Conservation (phyloP, 2,113 vertebrate species). For the Cyanoderma ruficeps region DNA sequence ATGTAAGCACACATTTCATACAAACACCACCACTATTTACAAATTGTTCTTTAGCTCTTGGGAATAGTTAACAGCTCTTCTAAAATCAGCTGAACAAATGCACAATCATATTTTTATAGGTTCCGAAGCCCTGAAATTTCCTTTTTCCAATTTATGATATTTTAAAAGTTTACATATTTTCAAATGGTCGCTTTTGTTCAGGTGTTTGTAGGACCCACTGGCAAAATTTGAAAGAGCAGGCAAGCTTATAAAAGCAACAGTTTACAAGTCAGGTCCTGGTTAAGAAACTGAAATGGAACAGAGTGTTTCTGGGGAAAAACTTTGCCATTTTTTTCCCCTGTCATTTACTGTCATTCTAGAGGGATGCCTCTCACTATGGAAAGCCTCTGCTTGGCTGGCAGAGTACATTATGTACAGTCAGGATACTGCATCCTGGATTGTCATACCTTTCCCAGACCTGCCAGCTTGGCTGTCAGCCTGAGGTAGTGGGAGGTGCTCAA, state of each 20-base stretch:
- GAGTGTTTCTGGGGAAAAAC: neutral
- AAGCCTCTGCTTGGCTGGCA: neutral
- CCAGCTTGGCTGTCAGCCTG: slow-evolving; percentile 34
- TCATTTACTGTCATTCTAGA: neutral
- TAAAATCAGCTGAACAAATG: neutral
- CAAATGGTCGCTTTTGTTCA: neutral
- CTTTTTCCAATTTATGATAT: neutral
- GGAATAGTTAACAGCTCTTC: neutral
- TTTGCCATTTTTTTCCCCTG: neutral
- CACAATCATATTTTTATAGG: neutral
- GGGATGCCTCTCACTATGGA: accelerated
- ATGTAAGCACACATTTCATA: neutral
- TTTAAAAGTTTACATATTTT: neutral
- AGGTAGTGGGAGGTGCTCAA: neutral
- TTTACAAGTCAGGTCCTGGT: neutral
- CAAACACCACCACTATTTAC: neutral
- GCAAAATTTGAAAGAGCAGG: neutral
- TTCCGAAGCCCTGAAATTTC: neutral
- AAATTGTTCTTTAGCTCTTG: neutral
- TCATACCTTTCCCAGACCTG: neutral
- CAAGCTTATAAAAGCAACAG: neutral
- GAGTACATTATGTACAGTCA: neutral
- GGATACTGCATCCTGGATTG: neutral
- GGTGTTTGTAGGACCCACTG: neutral
- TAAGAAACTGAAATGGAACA: neutral